Evolutionary conservation across 2,113 vertebrate genomes (phyloP).

Genomic region (human (Homo sapiens)): DNA sequence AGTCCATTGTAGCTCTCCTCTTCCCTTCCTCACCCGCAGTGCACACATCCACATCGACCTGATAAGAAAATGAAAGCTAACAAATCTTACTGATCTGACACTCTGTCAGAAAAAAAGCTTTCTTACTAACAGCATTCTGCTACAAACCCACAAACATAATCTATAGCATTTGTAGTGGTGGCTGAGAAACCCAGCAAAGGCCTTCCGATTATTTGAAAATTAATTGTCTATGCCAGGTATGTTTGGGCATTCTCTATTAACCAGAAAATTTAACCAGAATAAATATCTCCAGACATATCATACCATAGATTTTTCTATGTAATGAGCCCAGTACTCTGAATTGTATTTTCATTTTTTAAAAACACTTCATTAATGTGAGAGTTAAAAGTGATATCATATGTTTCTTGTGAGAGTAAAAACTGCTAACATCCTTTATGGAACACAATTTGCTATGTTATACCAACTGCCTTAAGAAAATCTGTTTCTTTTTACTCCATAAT

Average conservation of each 20-base stretch:
- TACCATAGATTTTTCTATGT: not conserved
- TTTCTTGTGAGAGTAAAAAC: constrained; percentile 1
- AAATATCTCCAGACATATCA: not conserved
- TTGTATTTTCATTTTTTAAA: not conserved
- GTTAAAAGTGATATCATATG: constrained; percentile 3
- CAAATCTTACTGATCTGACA: not conserved
- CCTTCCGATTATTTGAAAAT: constrained; percentile 12
- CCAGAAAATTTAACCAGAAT: constrained; percentile 40
- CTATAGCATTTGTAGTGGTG: not conserved
- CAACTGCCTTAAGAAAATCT: not conserved
- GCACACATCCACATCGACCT: not conserved
- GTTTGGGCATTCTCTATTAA: constrained; percentile 39
- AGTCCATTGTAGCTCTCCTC: too few relatives aligned
- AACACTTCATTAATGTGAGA: not conserved
- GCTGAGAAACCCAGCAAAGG: not conserved
- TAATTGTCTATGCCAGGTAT: not conserved
- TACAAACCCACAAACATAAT: constrained; percentile 3
- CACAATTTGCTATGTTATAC: not conserved
- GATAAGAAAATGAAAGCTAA: not conserved
- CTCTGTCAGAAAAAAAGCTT: constrained; percentile 2
- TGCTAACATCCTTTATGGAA: not conserved
- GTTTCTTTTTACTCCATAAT: not conserved
- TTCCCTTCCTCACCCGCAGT: not conserved
- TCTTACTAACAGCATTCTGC: not conserved
- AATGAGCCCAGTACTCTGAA: not conserved